These are phyloP conservation scores for Aporrectodea caliginosa DNA, from an alignment of 1,140 invertebrate genomes.

Conservation along the genomic window DNA sequence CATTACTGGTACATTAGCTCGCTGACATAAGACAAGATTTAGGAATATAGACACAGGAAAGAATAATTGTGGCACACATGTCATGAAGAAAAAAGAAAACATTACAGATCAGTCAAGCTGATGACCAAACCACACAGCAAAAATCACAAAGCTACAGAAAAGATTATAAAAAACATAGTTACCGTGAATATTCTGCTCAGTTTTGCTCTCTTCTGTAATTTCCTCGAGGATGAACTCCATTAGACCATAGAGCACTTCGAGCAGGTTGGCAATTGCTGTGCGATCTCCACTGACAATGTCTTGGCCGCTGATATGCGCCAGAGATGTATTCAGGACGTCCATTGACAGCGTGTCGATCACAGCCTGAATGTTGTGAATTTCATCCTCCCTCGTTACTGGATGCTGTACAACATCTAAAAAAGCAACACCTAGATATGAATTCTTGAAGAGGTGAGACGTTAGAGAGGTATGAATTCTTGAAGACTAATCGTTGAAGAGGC, in stretches of 20 bases:
- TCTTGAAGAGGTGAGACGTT: too few relatives aligned
- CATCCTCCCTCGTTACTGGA: conserved; percentile 47
- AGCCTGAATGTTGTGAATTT: conserved; percentile 52
- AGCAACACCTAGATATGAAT: background rate
- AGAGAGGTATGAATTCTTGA: too few relatives aligned
- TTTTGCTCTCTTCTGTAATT: conserved; percentile 46
- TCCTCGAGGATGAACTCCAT: conserved; percentile 50
- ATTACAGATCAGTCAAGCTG: too few relatives aligned
- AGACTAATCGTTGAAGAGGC: too few relatives aligned
- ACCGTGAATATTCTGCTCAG: conserved; percentile 3
- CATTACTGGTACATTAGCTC: too few relatives aligned
- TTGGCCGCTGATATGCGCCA: conserved; percentile 51
- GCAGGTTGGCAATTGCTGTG: conserved; percentile 46
- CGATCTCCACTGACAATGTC: conserved; percentile 45
- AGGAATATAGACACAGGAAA: too few relatives aligned
- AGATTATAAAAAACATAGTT: conserved; percentile 15
- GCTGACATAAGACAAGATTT: too few relatives aligned
- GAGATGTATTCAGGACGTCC: conserved; percentile 51
- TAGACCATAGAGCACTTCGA: conserved; percentile 51
- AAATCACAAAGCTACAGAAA: conserved; percentile 29
- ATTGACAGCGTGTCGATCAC: conserved; percentile 51
- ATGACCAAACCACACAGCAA: background rate
- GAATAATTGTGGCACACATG: too few relatives aligned
- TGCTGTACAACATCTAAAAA: conserved; percentile 43
- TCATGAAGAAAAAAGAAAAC: too few relatives aligned